These are phyloP conservation scores for Caenorhabditis sp. DNA, from an alignment of 2,888 invertebrate genomes.

Conservation along the genomic window DNA sequence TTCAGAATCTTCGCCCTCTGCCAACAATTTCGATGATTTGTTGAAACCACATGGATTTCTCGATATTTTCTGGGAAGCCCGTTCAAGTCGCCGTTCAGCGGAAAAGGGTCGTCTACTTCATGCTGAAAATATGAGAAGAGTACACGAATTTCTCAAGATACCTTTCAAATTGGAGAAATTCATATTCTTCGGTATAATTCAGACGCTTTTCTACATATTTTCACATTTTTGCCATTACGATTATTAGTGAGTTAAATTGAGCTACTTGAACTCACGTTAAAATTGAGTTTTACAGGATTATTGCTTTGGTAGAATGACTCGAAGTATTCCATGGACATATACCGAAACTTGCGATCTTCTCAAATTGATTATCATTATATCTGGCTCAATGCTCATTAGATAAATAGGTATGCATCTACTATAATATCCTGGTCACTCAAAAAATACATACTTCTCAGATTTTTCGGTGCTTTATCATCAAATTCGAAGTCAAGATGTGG, in stretches of 20 bases:
- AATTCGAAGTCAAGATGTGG: conserved; percentile 87
- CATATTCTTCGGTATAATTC: conserved; percentile 89
- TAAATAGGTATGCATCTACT: conserved; percentile 83
- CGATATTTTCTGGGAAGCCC: conserved; percentile 62
- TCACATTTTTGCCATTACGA: conserved; percentile 93
- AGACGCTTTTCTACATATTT: conserved; percentile 95
- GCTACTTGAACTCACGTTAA: not conserved
- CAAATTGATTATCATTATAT: conserved; percentile 54
- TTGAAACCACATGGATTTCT: conserved; percentile 41
- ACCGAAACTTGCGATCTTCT: conserved; percentile 89
- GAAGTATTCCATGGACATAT: conserved; percentile 59
- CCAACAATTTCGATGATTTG: conserved; percentile 17
- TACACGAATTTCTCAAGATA: conserved; percentile 92
- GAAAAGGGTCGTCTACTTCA: conserved; percentile 95
- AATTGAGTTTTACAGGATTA: conserved; percentile 49
- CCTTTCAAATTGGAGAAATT: conserved; percentile 83
- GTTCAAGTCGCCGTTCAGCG: conserved; percentile 86
- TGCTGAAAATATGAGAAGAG: conserved; percentile 88
- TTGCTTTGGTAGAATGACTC: conserved; percentile 49
- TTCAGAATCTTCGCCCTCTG: conserved; percentile 20
- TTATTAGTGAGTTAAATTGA: conserved; percentile 76
- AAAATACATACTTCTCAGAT: no score
- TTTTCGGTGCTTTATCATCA: conserved; percentile 58
- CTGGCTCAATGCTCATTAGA: conserved; percentile 78
- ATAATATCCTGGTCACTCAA: not conserved